Percentiles rank a stretch among this genome's conserved stretches.
phyloP scores from a whole-genome alignment of 2,797 vertebrate genomes.

The Muscicapa comitata region DNA sequence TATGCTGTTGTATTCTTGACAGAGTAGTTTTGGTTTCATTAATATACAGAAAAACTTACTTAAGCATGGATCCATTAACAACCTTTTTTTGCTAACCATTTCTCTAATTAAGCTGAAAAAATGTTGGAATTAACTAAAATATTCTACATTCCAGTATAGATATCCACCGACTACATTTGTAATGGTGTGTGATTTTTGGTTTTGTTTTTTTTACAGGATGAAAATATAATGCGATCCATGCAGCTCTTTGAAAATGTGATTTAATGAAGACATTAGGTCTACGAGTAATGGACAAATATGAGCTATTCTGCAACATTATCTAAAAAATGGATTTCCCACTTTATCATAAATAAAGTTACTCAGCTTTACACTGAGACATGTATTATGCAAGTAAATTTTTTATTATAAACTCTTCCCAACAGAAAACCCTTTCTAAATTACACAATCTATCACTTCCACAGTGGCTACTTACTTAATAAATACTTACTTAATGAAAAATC shows the following conservation, averaged over 20 bases:
- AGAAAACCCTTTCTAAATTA: slow-evolving; percentile 38
- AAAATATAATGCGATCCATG: slow-evolving; percentile 99
- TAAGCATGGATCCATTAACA: not conserved
- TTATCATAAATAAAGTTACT: slow-evolving; percentile 75
- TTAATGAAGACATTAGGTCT: slow-evolving; percentile 77
- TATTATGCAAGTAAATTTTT: slow-evolving; percentile 79
- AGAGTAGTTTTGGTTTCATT: not conserved
- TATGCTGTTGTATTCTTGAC: not conserved
- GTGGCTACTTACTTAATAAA: slow-evolving; percentile 11
- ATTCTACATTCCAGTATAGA: not conserved
- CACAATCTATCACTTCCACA: slow-evolving; percentile 37
- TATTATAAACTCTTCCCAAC: slow-evolving; percentile 56
- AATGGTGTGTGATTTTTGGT: not conserved
- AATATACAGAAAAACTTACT: not conserved
- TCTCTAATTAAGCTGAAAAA: not conserved
- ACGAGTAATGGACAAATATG: slow-evolving; percentile 66
- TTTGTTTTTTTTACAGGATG: slow-evolving; percentile 82
- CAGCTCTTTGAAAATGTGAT: slow-evolving; percentile 99
- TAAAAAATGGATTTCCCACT: slow-evolving; percentile 72
- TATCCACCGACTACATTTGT: not conserved
- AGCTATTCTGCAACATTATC: slow-evolving; percentile 73
- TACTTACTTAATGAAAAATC: slow-evolving; percentile 2
- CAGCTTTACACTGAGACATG: slow-evolving; percentile 76
- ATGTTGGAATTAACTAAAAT: not conserved
- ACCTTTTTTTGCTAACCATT: not conserved